These are phyloP conservation scores for Hiodon alosoides DNA, from an alignment of 2,113 vertebrate genomes.

Conservation along the genomic window DNA sequence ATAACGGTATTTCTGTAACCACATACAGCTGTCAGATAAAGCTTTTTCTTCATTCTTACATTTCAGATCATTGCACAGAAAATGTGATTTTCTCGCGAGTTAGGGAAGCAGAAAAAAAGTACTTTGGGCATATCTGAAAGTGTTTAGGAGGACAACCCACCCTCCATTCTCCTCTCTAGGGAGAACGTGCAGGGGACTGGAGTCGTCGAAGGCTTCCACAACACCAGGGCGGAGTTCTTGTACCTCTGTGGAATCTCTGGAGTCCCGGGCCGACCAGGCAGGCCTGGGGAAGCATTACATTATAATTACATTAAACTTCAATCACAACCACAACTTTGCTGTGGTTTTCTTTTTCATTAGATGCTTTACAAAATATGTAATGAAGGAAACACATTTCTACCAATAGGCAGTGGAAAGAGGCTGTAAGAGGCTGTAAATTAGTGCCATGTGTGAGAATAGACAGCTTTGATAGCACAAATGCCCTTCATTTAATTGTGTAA, in stretches of 20 bases:
- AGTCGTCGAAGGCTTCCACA: conserved; percentile 89
- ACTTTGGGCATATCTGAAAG: neutral
- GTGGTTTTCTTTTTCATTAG: neutral
- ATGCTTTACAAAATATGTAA: neutral
- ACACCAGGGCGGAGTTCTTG: conserved; percentile 84
- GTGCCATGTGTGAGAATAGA: too few species aligned
- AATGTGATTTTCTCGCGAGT: neutral
- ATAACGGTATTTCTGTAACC: neutral
- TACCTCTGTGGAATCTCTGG: conserved; percentile 92
- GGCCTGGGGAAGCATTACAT: conserved; percentile 54
- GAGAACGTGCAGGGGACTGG: conserved; percentile 88
- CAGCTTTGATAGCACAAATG: neutral
- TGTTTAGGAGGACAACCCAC: conserved; percentile 47
- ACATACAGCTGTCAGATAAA: too few species aligned
- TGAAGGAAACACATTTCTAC: neutral
- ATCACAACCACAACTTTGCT: neutral
- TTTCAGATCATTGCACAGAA: conserved; percentile 2
- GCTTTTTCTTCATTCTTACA: too few species aligned
- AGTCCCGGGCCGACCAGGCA: conserved; percentile 81
- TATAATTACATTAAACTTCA: neutral
- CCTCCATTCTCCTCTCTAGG: conserved; percentile 75
- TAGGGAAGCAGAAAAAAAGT: neutral
- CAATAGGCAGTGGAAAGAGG: neutral
- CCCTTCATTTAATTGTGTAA: neutral
- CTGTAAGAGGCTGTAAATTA: neutral